phyloP scores from a whole-genome alignment of 2,888 invertebrate species.

The Leptodirus hochenwartii region DNA sequence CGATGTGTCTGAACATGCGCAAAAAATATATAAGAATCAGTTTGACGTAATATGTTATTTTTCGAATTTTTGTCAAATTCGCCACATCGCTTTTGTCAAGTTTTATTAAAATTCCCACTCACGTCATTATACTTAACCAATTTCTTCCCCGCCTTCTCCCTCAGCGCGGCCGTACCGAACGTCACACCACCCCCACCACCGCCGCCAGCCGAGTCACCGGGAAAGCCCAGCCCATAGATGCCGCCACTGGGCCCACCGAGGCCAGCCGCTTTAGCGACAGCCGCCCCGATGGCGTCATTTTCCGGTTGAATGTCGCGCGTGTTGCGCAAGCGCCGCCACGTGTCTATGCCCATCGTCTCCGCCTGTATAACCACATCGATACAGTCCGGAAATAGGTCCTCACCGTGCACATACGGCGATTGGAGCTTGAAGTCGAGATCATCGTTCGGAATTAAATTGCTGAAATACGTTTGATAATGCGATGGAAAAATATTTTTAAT shows the following conservation, averaged over 20 bases:
- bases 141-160: neutral
- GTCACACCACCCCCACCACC: neutral
- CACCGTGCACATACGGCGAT: conserved; percentile 47
- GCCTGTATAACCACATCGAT: conserved; percentile 46
- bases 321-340: conserved; percentile 51
- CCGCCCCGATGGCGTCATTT: conserved; percentile 9
- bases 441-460: conserved; percentile 37
- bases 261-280: conserved; percentile 10
- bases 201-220: conserved; percentile 2
- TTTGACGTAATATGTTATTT: too few relatives aligned
- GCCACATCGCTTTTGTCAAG: too few relatives aligned
- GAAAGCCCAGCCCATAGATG: neutral
- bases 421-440: conserved; percentile 47
- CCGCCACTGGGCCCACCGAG: too few relatives aligned
- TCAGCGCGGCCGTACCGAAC: conserved; percentile 4
- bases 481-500: too few relatives aligned
- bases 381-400: conserved; percentile 42
- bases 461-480: too few relatives aligned
- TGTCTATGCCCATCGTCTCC: conserved; percentile 43
- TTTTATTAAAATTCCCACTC: too few relatives aligned
- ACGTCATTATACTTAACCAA: conserved; percentile 9
- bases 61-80: too few relatives aligned
- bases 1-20: too few relatives aligned
- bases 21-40: too few relatives aligned
- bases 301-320: conserved; percentile 25